Conservation (phyloP, 2,888 invertebrate genomes). For the Leucophenga montana region DNA sequence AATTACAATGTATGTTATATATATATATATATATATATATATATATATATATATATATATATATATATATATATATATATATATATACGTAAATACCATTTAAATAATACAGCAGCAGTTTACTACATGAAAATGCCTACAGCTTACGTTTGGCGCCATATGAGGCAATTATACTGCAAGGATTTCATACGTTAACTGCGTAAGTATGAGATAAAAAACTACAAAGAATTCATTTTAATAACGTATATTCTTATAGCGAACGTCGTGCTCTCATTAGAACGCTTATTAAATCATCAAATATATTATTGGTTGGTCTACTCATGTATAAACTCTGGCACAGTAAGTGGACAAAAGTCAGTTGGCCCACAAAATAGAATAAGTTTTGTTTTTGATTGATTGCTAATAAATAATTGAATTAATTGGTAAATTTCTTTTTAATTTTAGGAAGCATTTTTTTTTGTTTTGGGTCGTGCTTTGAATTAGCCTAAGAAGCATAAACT, state of each 20-base stretch:
- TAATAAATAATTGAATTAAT: slow-evolving; percentile 28
- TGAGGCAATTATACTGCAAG: slow-evolving; percentile 49
- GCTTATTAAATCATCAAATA: slow-evolving; percentile 66
- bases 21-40: background rate
- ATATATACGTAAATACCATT: slow-evolving; percentile 10
- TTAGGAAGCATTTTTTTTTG: no score
- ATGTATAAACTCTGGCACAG: slow-evolving; percentile 70
- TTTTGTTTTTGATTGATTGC: slow-evolving; percentile 45
- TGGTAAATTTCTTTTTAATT: background rate
- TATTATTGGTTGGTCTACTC: slow-evolving; percentile 67
- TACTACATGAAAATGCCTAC: slow-evolving; percentile 9
- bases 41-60: background rate
- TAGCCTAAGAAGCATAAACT: background rate
- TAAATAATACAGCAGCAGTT: slow-evolving; percentile 43
- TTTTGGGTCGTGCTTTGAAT: background rate
- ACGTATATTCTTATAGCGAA: slow-evolving; percentile 49
- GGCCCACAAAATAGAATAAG: slow-evolving; percentile 31
- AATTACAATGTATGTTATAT: background rate
- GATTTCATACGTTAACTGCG: slow-evolving; percentile 32
- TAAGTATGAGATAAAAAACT: slow-evolving; percentile 25
- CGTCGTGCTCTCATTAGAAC: slow-evolving; percentile 63
- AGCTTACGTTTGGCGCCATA: slow-evolving; percentile 41
- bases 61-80: slow-evolving; percentile 26
- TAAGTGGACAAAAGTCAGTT: slow-evolving; percentile 71
- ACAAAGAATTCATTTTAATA: slow-evolving; percentile 1